Base-by-base conservation (phyloP, 2,113 vertebrate genomes). In the Octodon degus region DNA sequence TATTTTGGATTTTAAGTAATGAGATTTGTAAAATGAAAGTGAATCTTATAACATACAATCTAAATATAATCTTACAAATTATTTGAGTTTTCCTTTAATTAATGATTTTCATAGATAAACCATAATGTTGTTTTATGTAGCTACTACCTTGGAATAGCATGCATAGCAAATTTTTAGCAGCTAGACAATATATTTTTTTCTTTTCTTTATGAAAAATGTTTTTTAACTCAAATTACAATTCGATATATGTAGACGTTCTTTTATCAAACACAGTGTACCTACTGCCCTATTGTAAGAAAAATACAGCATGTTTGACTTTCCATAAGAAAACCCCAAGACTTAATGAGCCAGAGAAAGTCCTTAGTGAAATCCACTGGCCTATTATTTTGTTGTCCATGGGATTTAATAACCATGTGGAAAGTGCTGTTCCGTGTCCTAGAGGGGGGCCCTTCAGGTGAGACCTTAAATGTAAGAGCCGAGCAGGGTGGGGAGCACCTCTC, bases 241-340 rank as follows among this genome's bases (percentile, higher is more conserved):
- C 92, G 74, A 97, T 85, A 76, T 80, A 97, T 65, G 86, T 3
- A 16, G 96, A 96, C 91, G 37, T 86, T 97, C 47, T 70, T 97
- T 97, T 96, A 83, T 93, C 85, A 92, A 97, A 96, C 50, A 67
- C 47, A 92, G 40, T 92, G 34, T 84, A 95, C 93, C 32, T 47
- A 96, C 60, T 94, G 55, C 72, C 96, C 77, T 68, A 97, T 97
- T 97, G 83, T 96, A 96, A 97, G 92, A 97, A 97, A 98, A 98
- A 97, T 96, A 92, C 10, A 96, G 85, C 63, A 86, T 85, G 16
- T 86, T 97, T 97, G 20, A 76, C 96, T 98, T 98, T 97, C 84
- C 70, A 58, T 96, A 97, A 86, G 91, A 97, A 97, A 98, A 97
- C 93, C 82, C 53, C 95, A 96, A 97, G 96, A 97, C 40, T 96